Evolutionary conservation across 2,113 vertebrate genomes (phyloP).

Genomic region (Mustela lutreola): DNA sequence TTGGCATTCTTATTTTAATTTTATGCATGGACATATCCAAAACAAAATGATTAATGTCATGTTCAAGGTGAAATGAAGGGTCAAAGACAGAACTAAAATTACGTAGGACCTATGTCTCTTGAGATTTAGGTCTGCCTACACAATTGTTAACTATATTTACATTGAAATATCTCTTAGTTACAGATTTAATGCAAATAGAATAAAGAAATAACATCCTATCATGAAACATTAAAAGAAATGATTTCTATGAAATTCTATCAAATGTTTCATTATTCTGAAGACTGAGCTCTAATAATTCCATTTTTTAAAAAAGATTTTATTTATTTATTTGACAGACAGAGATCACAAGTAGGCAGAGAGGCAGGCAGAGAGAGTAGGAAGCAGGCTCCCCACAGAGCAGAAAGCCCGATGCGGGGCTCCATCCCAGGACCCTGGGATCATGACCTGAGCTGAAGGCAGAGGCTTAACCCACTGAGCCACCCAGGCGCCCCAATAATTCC

Average conservation of each 20-base stretch:
- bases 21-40: not conserved
- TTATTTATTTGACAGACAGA: too few relatives aligned
- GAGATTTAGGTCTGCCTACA: not conserved
- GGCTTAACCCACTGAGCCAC: too few relatives aligned
- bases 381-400: too few relatives aligned
- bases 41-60: not conserved
- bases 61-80: not conserved
- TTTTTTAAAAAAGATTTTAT: not conserved
- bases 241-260: not conserved
- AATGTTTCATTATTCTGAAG: conserved; percentile 40
- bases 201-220: not conserved
- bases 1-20: not conserved
- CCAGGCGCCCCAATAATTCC: too few relatives aligned
- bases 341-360: too few relatives aligned
- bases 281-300: not conserved
- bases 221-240: conserved; percentile 16
- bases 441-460: too few relatives aligned
- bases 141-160: not conserved
- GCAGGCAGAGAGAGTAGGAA: too few relatives aligned
- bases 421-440: too few relatives aligned
- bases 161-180: not conserved
- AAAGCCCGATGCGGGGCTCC: too few relatives aligned
- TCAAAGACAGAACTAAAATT: conserved; percentile 20
- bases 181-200: conserved; percentile 15
- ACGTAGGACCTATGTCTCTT: not conserved